Conservation (phyloP, 1,140 invertebrate species). For the Drosophila suzukii region DNA sequence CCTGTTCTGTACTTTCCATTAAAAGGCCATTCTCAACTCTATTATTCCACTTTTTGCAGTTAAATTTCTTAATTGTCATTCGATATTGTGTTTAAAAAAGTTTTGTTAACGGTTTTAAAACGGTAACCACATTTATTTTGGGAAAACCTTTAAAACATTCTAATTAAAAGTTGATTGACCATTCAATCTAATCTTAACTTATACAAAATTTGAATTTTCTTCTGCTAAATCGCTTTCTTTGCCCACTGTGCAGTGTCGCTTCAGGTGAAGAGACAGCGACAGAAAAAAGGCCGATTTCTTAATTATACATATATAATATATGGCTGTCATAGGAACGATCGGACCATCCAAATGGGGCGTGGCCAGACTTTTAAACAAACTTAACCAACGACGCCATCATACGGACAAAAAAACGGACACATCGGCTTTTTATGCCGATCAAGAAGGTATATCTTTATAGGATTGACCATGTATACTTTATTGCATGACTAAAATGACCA, state of each 20-base stretch:
- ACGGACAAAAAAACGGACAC: not conserved
- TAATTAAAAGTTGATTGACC: no score
- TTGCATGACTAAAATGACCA: not conserved
- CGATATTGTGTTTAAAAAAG: no score
- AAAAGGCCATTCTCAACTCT: no score
- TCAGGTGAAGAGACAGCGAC: not conserved
- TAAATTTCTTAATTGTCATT: not conserved
- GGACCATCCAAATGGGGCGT: slow-evolving; percentile 3
- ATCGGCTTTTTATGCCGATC: not conserved
- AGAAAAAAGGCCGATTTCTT: slow-evolving; percentile 8
- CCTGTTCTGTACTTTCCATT: no score
- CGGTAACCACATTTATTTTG: no score
- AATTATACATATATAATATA: slow-evolving; percentile 11
- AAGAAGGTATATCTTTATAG: not conserved
- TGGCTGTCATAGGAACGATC: slow-evolving; percentile 8
- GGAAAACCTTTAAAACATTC: no score
- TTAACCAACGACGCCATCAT: not conserved
- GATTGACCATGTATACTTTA: not conserved
- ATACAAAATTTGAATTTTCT: not conserved
- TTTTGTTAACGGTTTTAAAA: no score
- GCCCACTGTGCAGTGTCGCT: not conserved
- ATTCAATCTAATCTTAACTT: no score
- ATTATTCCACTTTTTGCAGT: not conserved
- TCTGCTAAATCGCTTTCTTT: not conserved
- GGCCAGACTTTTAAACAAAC: slow-evolving; percentile 1